Evolutionary conservation across 1,140 invertebrate genomes (phyloP).

Genomic region (Cyclargus thomasi): DNA sequence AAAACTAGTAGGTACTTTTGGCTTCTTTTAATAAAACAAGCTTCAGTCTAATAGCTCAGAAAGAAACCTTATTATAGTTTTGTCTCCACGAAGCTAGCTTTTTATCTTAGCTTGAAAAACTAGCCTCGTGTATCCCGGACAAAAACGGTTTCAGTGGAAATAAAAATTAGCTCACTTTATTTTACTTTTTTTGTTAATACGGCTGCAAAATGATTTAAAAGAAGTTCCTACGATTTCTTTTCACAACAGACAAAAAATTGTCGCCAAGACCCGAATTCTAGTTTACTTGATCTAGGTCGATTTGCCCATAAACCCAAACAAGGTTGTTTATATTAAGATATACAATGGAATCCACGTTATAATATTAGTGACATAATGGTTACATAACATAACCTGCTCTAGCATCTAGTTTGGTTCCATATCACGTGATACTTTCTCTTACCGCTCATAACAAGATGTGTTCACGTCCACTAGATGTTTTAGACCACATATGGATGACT

Average conservation of each 20-base stretch:
- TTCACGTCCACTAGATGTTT: slow-evolving; percentile 57
- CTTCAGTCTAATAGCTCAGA: too few species aligned
- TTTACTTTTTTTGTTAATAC: too few species aligned
- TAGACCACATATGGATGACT: slow-evolving; percentile 63
- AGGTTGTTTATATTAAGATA: slow-evolving; percentile 4
- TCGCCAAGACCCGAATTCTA: neutral
- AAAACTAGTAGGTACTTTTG: too few species aligned
- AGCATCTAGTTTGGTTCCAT: neutral
- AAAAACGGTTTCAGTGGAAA: too few species aligned
- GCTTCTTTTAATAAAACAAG: too few species aligned
- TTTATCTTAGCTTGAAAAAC: too few species aligned
- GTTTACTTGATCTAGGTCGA: neutral
- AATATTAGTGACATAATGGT: neutral
- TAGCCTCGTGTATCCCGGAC: too few species aligned
- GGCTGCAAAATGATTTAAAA: too few species aligned
- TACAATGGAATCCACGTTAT: neutral
- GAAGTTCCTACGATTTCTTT: neutral
- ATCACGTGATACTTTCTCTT: slow-evolving; percentile 32
- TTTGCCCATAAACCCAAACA: neutral
- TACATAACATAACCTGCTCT: slow-evolving; percentile 17
- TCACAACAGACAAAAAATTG: neutral
- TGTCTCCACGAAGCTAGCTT: too few species aligned
- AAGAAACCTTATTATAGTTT: too few species aligned
- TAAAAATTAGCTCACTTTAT: too few species aligned
- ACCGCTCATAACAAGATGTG: slow-evolving; percentile 57